phyloP scores from a whole-genome alignment of 2,888 invertebrate species.

The Corythucha ciliata region DNA sequence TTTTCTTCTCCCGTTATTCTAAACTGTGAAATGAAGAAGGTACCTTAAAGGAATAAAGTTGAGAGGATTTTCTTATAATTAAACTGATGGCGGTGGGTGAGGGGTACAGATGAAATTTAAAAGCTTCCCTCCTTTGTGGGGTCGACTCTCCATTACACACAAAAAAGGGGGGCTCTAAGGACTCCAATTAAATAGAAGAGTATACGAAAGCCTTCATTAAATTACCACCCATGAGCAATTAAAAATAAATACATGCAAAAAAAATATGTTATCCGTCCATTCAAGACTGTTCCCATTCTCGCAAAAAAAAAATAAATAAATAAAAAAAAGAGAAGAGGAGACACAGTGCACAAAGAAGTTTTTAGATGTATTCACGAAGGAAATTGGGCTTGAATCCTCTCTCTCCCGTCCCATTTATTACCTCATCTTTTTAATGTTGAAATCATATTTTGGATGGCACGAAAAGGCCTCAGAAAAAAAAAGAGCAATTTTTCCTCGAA shows the following conservation, averaged over 20 bases:
- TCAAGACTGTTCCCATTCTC: too few species aligned
- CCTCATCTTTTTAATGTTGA: too few species aligned
- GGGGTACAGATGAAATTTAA: too few species aligned
- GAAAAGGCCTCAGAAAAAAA: too few species aligned
- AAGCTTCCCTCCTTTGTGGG: background rate
- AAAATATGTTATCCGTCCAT: background rate
- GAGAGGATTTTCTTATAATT: conserved; percentile 17
- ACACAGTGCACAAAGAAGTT: too few species aligned
- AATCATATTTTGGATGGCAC: too few species aligned
- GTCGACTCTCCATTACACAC: background rate
- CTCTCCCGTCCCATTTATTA: too few species aligned
- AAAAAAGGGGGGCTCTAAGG: conserved; percentile 3
- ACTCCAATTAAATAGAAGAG: conserved; percentile 23
- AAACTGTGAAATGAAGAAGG: conserved; percentile 13
- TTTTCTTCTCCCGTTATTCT: background rate
- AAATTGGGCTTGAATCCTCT: too few species aligned
- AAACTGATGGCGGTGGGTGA: conserved; percentile 16
- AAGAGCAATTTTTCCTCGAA: too few species aligned
- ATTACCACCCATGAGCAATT: conserved; percentile 31
- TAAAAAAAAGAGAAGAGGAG: too few species aligned
- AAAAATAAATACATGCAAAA: conserved; percentile 7
- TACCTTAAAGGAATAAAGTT: conserved; percentile 13
- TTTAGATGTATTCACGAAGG: too few species aligned
- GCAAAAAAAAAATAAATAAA: too few species aligned
- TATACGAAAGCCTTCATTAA: conserved; percentile 32